Evolutionary conservation across 2,888 invertebrate species (phyloP), one percentile per base, ranked within the genome.

Genomic region (Chalcosyrphus nemorum): DNA sequence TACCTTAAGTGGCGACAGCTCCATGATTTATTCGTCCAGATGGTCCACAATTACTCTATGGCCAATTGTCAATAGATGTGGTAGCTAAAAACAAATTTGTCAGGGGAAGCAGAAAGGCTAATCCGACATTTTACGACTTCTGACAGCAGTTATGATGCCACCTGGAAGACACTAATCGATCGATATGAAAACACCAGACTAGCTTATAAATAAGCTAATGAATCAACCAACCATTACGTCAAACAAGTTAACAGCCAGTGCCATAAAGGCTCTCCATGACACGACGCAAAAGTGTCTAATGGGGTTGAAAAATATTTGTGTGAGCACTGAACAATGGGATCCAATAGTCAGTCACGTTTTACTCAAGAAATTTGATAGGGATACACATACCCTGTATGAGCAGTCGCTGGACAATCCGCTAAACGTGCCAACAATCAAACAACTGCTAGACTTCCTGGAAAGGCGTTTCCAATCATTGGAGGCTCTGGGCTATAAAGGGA

Each of bases 91-190:
- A 35, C 50, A 21, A 50, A 50, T 29, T 11, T 61, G 9, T 27
- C 15, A 7, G 45, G 27, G 6, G 45, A 61, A n/a, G 21, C 41
- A 41, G 21, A 59, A 11, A 59, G 32, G 41, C 5, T 19, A 27
- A 47, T 32, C 3, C 35, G 38, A n/a, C 50, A 65, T 50, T 47
- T 59, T 9, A n/a, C 13, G 9, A 38, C 35, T 0, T 38, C 56
- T 17, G 24, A 68, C 2, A 27, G 32, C 4, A 71, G 41, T 50
- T 59, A 59, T 38, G 15, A 9, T 21, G 27, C 21, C 15, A 47
- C 71, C 41, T 71, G 59, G 71, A 57, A 70, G 17, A 70, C 15
- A 7, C 21, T 54, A 9, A 50, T 19, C 5, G 54, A 68, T 9
- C 24, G 27, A 6, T 54, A 32, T 29, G 29, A 32, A 2, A 4